These are phyloP conservation scores for Sphaerodactylus townsendi DNA, from an alignment of 2,113 vertebrate genomes.

Conservation along the genomic window DNA sequence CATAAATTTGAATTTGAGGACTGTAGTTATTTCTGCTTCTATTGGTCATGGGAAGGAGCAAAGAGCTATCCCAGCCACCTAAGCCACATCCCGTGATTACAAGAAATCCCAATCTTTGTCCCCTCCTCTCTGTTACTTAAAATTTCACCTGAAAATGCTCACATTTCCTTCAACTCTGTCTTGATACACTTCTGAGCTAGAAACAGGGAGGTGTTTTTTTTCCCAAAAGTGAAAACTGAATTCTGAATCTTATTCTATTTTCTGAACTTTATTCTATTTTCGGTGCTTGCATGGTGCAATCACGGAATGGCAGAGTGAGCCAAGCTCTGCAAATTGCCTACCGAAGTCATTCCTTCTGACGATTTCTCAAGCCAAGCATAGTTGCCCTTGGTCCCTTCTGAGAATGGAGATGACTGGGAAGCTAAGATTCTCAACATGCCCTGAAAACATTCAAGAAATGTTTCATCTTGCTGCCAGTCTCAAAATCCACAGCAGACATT, in stretches of 20 bases:
- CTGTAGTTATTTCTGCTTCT: background rate
- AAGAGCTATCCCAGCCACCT: background rate
- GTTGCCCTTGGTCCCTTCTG: background rate
- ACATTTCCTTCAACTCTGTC: too few relatives aligned
- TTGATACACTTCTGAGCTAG: background rate
- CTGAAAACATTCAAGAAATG: background rate
- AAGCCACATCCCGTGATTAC: background rate
- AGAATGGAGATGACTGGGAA: background rate
- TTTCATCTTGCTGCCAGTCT: background rate
- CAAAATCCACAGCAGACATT: constrained; percentile 13
- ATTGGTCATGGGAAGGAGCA: background rate
- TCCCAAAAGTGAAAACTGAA: background rate
- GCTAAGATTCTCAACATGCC: background rate
- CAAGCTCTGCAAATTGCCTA: background rate
- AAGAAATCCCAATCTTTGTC: background rate
- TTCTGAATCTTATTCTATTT: background rate
- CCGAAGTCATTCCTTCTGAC: background rate
- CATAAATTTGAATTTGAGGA: background rate
- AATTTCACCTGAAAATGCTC: background rate
- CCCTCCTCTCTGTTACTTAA: background rate
- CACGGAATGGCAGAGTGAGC: background rate
- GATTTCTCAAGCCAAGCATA: background rate
- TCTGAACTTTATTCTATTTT: background rate
- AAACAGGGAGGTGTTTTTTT: background rate
- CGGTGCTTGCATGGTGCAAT: background rate